phyloP scores from a whole-genome alignment of 2,797 vertebrate species.

The Chelon labrosus region DNA sequence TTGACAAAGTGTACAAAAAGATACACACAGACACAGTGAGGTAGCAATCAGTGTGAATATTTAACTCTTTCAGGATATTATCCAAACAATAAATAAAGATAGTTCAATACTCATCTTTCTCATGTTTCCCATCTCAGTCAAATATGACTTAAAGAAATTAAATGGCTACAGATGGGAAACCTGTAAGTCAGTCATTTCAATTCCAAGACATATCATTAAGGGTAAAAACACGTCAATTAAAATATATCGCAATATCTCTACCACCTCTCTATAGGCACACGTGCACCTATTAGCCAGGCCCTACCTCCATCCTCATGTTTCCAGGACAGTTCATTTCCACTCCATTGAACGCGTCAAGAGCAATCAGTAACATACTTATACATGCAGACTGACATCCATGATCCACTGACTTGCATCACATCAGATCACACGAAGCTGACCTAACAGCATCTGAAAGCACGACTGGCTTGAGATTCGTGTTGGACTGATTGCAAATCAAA shows the following conservation, averaged over 20 bases:
- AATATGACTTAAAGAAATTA: background rate
- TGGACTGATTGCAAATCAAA: conserved; percentile 8
- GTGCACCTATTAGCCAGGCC: background rate
- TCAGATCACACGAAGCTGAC: background rate
- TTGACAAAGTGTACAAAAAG: background rate
- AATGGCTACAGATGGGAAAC: conserved; percentile 20
- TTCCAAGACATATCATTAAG: conserved; percentile 9
- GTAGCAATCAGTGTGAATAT: background rate
- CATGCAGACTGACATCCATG: background rate
- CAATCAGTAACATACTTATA: conserved; percentile 5
- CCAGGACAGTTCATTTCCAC: background rate
- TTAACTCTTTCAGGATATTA: background rate
- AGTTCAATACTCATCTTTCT: background rate
- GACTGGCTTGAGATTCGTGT: background rate
- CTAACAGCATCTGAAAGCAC: conserved; percentile 6
- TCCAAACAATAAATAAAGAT: background rate
- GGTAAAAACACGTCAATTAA: background rate
- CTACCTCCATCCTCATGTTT: background rate
- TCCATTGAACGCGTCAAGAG: background rate
- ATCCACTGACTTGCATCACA: conserved; percentile 9
- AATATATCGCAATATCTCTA: background rate
- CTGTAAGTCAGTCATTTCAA: conserved; percentile 6
- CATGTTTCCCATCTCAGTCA: background rate
- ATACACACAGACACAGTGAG: background rate
- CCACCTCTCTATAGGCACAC: background rate